A percentile compares a stretch with the other conserved stretches of the same genome.
These are phyloP conservation scores for Strongylocentrotus purpuratus DNA, from an alignment of 35 echinoderm and acorn worm genomes.

Conservation along the genomic window DNA sequence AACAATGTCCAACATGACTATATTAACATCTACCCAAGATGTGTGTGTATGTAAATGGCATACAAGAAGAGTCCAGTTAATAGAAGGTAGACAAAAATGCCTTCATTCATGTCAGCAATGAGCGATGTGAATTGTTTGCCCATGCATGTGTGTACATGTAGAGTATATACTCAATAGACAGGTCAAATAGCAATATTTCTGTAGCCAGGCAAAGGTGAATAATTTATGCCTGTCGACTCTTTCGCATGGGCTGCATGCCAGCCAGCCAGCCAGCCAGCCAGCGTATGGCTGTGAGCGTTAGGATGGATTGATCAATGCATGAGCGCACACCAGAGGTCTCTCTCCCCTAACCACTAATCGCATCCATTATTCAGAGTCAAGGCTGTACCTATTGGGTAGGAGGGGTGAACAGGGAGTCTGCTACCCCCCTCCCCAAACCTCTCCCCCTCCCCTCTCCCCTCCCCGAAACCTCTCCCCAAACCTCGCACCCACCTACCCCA, in stretches of 20 bases:
- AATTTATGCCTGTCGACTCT: constrained; percentile 2
- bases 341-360: constrained; percentile 8
- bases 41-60: background rate
- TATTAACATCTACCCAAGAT: background rate
- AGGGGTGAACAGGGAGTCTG: background rate
- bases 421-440: background rate
- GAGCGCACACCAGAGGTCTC: background rate
- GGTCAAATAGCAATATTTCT: background rate
- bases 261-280: background rate
- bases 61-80: background rate
- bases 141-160: background rate
- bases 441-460: background rate
- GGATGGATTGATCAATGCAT: constrained; percentile 16
- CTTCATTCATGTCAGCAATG: background rate
- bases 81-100: background rate
- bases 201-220: background rate
- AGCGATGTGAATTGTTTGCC: background rate
- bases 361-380: constrained; percentile 17
- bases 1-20: background rate
- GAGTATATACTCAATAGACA: background rate
- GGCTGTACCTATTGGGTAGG: background rate
- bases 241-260: background rate
- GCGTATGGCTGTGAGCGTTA: background rate
- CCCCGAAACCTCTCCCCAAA: too few species aligned
- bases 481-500: too few species aligned